Conservation (phyloP, 2,113 vertebrate genomes). For the Nycticebus coucang region DNA sequence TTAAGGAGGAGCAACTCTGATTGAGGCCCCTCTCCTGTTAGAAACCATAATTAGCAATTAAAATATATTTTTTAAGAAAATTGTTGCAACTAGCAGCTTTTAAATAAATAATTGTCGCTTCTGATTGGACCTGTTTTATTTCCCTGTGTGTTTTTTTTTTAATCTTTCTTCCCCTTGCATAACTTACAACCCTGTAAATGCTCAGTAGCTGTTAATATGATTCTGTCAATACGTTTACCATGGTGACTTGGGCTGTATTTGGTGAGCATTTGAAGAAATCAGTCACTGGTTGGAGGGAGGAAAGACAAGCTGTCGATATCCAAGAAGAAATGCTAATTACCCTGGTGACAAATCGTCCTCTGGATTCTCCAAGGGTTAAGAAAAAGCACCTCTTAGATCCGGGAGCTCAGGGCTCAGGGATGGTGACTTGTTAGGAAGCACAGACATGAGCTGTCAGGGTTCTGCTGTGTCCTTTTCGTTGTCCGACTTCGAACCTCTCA, state of each 20-base stretch:
- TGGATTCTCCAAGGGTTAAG: constrained; percentile 90
- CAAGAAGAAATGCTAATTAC: constrained; percentile 94
- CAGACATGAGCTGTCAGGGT: constrained; percentile 82
- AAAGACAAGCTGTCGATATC: constrained; percentile 93
- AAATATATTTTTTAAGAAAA: constrained; percentile 82
- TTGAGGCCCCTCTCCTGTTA: constrained; percentile 69
- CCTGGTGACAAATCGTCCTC: constrained; percentile 91
- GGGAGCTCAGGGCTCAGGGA: constrained; percentile 80
- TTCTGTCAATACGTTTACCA: constrained; percentile 92
- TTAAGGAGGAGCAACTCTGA: constrained; percentile 75
- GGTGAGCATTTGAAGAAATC: constrained; percentile 91
- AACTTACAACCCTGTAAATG: constrained; percentile 88
- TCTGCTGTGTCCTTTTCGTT: constrained; percentile 65
- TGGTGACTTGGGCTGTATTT: constrained; percentile 91
- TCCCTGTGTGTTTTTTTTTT: constrained; percentile 82
- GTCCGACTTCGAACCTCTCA: constrained; percentile 54
- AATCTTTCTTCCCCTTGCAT: constrained; percentile 80
- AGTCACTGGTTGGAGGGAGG: constrained; percentile 89
- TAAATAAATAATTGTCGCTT: constrained; percentile 88
- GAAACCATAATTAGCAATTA: constrained; percentile 86
- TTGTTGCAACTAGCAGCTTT: constrained; percentile 82
- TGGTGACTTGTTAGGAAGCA: constrained; percentile 82
- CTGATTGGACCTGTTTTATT: constrained; percentile 87
- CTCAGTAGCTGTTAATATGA: constrained; percentile 91
- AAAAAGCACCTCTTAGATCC: constrained; percentile 82